Conservation (phyloP, 2,113 vertebrate genomes). For the Xyrauchen texanus region DNA sequence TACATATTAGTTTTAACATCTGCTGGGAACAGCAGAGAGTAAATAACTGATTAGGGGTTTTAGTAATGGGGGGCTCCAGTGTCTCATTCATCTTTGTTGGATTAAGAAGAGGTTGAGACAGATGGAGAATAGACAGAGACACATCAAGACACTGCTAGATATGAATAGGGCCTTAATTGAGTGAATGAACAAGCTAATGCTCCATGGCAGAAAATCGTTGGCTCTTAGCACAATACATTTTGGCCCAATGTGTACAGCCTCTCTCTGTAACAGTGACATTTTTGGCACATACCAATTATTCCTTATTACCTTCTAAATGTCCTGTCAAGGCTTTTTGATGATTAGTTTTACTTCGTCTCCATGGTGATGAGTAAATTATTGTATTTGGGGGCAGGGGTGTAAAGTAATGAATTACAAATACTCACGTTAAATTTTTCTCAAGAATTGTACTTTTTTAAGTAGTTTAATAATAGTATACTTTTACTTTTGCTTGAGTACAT, state of each 20-base stretch:
- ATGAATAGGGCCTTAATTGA: constrained; percentile 43
- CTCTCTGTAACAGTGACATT: constrained; percentile 8
- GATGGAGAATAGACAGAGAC: constrained; percentile 11
- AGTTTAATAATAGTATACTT: too few species aligned
- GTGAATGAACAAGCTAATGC: constrained; percentile 41
- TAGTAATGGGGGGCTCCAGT: constrained; percentile 24
- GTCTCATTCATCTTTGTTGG: constrained; percentile 38
- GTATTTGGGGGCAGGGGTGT: background rate
- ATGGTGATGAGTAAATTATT: background rate
- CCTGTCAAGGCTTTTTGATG: constrained; percentile 22
- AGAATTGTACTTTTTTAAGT: too few species aligned
- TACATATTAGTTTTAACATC: background rate
- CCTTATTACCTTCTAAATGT: constrained; percentile 27
- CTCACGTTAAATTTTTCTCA: too few species aligned
- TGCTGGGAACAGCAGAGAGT: too few species aligned
- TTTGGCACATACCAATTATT: constrained; percentile 33
- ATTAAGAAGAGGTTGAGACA: constrained; percentile 27
- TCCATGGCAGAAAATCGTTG: constrained; percentile 49
- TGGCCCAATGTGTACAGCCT: background rate
- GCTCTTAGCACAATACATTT: constrained; percentile 21
- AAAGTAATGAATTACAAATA: too few species aligned
- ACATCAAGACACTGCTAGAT: constrained; percentile 5
- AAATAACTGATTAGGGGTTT: background rate
- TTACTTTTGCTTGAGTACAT: too few species aligned
- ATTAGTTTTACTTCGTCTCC: background rate